Evolutionary conservation across 2,888 invertebrate genomes (phyloP), one percentile per base, ranked within the genome.

Genomic region (Empis livida): DNA sequence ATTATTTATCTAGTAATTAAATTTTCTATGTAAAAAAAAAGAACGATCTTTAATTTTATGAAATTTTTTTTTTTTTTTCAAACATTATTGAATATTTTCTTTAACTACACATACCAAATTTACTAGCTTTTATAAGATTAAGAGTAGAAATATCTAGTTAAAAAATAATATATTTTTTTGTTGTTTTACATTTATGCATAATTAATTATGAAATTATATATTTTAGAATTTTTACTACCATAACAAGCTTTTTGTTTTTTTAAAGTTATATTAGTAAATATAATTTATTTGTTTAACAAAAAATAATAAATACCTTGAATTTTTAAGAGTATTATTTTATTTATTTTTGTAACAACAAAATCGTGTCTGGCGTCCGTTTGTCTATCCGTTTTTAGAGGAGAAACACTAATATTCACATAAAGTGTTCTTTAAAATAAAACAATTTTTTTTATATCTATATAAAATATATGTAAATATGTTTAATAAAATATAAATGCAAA

Each of bases 301-400:
- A 32, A 32, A 32, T 13, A 10, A 41, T 20, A 41, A 23, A 41
- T 27, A 41, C 41, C 41, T 41, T 41, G 41, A 41, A 41, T 41
- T 41, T 20, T 20, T 23, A n/a, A 41, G 11, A 41, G 23, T 27
- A 8, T 20, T 20, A n/a, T 20, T 20, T 20, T 20, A 20, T 4
- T 11, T 6, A 10, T 39, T 16, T 39, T 50, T n/a, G 48, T 59
- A 61, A 64, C 63, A 63, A 61, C 59, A 57, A 63, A 63, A 64
- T 63, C 63, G 63, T 63, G 63, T 61, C 58, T 60, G 64, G 63
- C 63, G 63, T 62, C 63, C 62, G 64, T 59, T 63, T 64, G 63
- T 63, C 63, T 63, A 63, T 61, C 58, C 56, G 55, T 57, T 57
- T 56, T 55, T 57, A 57, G n/a, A 9, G n/a, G 35, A 35, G 35